Base-by-base conservation (phyloP, 2,797 vertebrate species). In the Simalia tracyae region DNA sequence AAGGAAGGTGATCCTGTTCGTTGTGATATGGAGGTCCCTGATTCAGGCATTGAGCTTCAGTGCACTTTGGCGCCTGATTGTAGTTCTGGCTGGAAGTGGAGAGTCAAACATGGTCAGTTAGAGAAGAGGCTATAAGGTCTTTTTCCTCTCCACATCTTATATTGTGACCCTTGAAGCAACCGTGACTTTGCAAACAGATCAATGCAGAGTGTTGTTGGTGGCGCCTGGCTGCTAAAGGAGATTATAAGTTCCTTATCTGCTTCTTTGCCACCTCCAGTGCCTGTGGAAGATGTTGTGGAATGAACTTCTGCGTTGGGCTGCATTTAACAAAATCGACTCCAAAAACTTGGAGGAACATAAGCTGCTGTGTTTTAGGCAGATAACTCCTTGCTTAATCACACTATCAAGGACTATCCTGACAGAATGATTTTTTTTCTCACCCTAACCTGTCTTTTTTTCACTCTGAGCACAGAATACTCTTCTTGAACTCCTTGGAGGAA, bases 21-120 rank as follows among this genome's bases (percentile, higher is more conserved):
- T 95, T 98, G 98, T 0, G 98, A 98, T 89, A 98, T 98, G 96
- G 98, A 98, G 95, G 98, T 99, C 57, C 98, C 98, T 0, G 98
- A 99, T 92, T 98, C 98, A 0, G 98, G 98, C 12, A 98, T 99
- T 3, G 98, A 98, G 92, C 98, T 99, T 93, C 97, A 98, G 96
- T 99, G 99, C 88, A 98, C 98, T 31, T 97, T 97, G 1, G 98
- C 99, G 72, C 98, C 98, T 0, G 98, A 99, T 92, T 97, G 97
- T 96, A 97, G 98, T 92, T 94, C 97, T 1, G 89, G 96, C 90
- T 99, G 99, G 99, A 98, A 93, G 22, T 99, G 99, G 99, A 98
- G 99, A 87, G 98, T 99, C 97, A 98, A 97, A 92, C 98, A 99
- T 0, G 98, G 99, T 0, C 96, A 97, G 24, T 98, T 99, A 96